A percentile compares a stretch with the other conserved stretches of the same genome.
These are phyloP conservation scores for Hedya salicella DNA, from an alignment of 2,888 invertebrate genomes.

Conservation along the genomic window DNA sequence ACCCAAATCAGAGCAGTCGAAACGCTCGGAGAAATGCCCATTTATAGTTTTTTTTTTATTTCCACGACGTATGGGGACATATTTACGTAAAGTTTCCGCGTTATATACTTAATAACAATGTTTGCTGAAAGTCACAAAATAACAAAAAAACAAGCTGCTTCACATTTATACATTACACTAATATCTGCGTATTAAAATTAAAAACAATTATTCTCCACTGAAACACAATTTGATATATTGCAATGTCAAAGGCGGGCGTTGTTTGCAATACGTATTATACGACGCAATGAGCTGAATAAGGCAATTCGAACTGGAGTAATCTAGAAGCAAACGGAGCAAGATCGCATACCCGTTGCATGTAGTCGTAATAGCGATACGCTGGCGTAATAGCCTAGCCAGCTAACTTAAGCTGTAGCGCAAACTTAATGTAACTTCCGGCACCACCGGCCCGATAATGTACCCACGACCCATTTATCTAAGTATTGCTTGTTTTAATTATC, in stretches of 20 bases:
- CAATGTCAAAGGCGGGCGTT: constrained; percentile 45
- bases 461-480: constrained; percentile 37
- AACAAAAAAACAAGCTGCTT: too few species aligned
- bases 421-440: constrained; percentile 65
- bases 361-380: constrained; percentile 44
- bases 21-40: too few species aligned
- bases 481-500: constrained; percentile 32
- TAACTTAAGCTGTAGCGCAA: constrained; percentile 66
- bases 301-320: constrained; percentile 63
- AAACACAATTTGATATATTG: constrained; percentile 49
- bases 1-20: too few species aligned
- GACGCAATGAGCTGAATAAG: constrained; percentile 62
- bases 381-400: constrained; percentile 58
- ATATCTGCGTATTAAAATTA: too few species aligned
- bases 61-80: too few species aligned
- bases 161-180: too few species aligned
- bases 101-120: too few species aligned
- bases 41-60: too few species aligned
- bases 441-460: constrained; percentile 36
- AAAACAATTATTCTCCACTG: constrained; percentile 36
- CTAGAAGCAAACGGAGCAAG: constrained; percentile 57
- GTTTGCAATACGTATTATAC: constrained; percentile 65
- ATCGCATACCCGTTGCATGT: constrained; percentile 47
- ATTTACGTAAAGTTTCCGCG: too few species aligned
- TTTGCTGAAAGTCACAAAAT: too few species aligned